Percentiles rank a stretch among this genome's conserved stretches.
Conservation (phyloP, 1,140 invertebrate species). For the Teleopsis dalmanni region DNA sequence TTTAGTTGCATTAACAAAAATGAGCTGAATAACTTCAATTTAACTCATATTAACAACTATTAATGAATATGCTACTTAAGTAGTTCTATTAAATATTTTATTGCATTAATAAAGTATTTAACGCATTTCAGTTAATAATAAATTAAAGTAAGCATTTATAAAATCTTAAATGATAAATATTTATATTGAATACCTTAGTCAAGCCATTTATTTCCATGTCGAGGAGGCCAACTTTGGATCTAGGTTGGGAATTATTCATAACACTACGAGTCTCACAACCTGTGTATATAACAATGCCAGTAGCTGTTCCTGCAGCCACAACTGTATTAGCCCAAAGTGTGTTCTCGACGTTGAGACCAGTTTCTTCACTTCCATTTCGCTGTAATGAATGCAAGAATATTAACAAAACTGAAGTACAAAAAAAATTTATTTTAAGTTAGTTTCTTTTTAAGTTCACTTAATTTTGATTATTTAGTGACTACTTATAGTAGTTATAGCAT, state of each 20-base stretch:
- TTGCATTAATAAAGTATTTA: constrained; percentile 1
- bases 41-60: no score
- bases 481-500: background rate
- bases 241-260: constrained; percentile 96
- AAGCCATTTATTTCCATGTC: constrained; percentile 94
- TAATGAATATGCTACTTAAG: no score
- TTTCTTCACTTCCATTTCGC: constrained; percentile 52
- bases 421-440: constrained; percentile 46
- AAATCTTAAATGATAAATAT: background rate
- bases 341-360: constrained; percentile 90
- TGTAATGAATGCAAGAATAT: background rate
- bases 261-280: constrained; percentile 90
- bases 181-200: constrained; percentile 62
- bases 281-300: constrained; percentile 95
- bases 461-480: no score
- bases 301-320: constrained; percentile 89
- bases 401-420: no score
- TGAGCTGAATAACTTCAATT: no score
- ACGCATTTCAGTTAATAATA: background rate
- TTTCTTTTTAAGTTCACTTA: constrained; percentile 19
- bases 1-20: no score
- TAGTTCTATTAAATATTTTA: no score
- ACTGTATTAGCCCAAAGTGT: constrained; percentile 98
- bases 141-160: no score
- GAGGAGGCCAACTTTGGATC: constrained; percentile 89